Evolutionary conservation across 2,888 invertebrate genomes (phyloP).

Genomic region (Cheilosia vernalis): DNA sequence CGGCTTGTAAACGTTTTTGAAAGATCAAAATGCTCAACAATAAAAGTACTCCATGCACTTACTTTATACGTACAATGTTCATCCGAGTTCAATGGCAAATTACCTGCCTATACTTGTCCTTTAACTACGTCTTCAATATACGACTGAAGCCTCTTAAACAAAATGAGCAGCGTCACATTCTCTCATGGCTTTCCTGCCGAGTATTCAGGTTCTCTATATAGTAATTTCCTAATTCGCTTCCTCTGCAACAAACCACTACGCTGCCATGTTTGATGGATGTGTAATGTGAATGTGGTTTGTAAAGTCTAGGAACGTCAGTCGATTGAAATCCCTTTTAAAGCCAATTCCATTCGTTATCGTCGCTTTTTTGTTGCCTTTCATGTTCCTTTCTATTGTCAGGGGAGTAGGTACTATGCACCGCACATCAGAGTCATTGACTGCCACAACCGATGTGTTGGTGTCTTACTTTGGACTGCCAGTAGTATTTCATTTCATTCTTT

Average conservation of each 20-base stretch:
- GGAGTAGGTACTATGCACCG: background rate
- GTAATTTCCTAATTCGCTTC: background rate
- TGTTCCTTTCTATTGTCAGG: conserved; percentile 42
- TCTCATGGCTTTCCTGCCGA: background rate
- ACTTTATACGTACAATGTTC: no score
- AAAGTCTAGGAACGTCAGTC: conserved; percentile 26
- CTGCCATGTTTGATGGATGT: conserved; percentile 49
- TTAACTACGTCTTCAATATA: no score
- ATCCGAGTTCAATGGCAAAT: no score
- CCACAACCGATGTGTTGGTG: conserved; percentile 32
- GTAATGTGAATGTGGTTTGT: conserved; percentile 29
- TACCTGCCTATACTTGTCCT: no score
- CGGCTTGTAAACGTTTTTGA: no score
- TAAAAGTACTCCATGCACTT: no score
- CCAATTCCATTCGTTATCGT: conserved; percentile 25
- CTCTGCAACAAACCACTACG: conserved; percentile 20
- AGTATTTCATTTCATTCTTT: background rate
- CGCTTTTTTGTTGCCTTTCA: conserved; percentile 6
- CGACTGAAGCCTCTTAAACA: background rate
- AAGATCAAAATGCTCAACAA: no score
- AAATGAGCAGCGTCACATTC: conserved; percentile 1
- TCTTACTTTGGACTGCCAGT: background rate
- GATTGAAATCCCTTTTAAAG: conserved; percentile 27
- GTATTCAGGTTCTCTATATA: background rate
- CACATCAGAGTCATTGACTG: conserved; percentile 45